These are phyloP conservation scores for Mactra quadrangularis DNA, from an alignment of 1,140 invertebrate species.

Conservation along the genomic window DNA sequence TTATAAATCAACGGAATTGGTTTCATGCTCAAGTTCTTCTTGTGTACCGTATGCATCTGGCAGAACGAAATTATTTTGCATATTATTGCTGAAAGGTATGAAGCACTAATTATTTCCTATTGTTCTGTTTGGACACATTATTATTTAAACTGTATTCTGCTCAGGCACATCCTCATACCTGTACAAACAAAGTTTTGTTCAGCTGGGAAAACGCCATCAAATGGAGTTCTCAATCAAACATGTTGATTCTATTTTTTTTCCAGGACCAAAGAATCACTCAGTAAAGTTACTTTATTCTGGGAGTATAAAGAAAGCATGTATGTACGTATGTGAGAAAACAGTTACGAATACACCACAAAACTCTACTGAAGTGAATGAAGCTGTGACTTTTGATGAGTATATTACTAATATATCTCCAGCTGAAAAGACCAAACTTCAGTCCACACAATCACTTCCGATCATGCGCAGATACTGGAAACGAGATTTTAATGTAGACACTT, in stretches of 20 bases:
- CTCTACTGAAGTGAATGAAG: not conserved
- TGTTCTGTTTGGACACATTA: too few species aligned
- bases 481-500: slow-evolving; percentile 6
- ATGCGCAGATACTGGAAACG: slow-evolving; percentile 48
- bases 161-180: too few species aligned
- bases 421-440: slow-evolving; percentile 24
- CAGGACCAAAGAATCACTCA: slow-evolving; percentile 3
- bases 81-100: too few species aligned
- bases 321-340: slow-evolving; percentile 37
- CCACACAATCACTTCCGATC: slow-evolving; percentile 30
- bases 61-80: too few species aligned
- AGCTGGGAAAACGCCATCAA: too few species aligned
- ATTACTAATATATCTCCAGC: not conserved
- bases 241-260: not conserved
- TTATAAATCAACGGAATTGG: too few species aligned
- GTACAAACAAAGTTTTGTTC: too few species aligned
- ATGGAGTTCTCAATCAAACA: too few species aligned
- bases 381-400: not conserved
- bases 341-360: not conserved
- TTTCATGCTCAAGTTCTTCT: too few species aligned
- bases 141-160: too few species aligned
- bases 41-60: too few species aligned
- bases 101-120: too few species aligned
- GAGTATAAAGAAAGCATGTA: slow-evolving; percentile 44
- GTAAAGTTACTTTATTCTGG: slow-evolving; percentile 38